These are phyloP conservation scores for Syrista parreyssii DNA, from an alignment of 2,888 invertebrate species.

Conservation along the genomic window DNA sequence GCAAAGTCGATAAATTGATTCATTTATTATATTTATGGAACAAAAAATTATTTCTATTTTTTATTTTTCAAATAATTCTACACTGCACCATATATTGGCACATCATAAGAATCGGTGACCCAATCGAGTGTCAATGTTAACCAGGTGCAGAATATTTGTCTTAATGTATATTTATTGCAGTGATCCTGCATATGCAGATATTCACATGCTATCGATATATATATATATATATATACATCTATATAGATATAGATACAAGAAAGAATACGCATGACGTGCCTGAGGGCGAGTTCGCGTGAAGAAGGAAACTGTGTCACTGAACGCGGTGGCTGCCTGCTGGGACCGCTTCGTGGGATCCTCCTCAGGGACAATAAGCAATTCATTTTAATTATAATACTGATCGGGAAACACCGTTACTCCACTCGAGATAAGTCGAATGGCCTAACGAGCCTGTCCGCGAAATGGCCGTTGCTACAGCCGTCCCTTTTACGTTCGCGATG, in stretches of 20 bases:
- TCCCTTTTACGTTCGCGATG: conserved; percentile 2
- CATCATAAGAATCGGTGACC: background rate
- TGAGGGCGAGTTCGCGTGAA: conserved; percentile 23
- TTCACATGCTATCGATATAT: background rate
- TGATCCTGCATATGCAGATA: background rate
- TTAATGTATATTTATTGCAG: background rate
- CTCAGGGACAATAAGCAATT: conserved; percentile 40
- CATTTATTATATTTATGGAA: background rate
- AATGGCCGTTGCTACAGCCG: background rate
- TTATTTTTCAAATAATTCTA: background rate
- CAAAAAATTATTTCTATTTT: background rate
- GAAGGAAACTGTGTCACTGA: conserved; percentile 39
- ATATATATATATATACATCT: background rate
- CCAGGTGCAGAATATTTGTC: background rate
- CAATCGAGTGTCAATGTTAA: background rate
- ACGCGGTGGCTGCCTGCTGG: conserved; percentile 7
- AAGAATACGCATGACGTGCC: conserved; percentile 2
- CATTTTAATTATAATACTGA: conserved; percentile 45
- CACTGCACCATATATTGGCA: background rate
- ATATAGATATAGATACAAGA: background rate
- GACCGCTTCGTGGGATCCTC: conserved; percentile 25
- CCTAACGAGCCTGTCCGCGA: conserved; percentile 19
- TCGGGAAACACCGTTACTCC: conserved; percentile 36
- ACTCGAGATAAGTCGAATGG: conserved; percentile 20
- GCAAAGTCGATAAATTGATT: background rate